phyloP scores from a whole-genome alignment of 2,113 vertebrate genomes.

The Peromyscus polionotus region DNA sequence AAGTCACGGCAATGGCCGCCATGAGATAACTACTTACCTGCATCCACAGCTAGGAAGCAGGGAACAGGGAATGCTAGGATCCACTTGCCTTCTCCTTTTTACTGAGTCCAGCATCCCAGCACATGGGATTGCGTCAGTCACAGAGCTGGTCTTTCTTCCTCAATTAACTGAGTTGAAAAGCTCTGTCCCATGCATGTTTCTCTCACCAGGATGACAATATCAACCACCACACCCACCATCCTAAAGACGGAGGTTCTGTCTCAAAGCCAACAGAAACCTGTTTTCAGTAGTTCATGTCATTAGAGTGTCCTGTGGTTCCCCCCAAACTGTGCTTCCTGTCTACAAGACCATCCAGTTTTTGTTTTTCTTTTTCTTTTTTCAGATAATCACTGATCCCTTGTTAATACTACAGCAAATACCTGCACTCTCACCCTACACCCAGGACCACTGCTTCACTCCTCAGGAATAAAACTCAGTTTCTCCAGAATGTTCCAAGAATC shows the following conservation, averaged over 20 bases:
- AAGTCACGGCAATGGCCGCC: background rate
- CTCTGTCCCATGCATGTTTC: background rate
- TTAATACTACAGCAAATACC: background rate
- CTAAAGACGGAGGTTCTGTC: background rate
- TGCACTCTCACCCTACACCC: background rate
- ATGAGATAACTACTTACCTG: background rate
- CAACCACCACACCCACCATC: background rate
- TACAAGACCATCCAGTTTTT: background rate
- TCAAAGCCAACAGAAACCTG: conserved; percentile 4
- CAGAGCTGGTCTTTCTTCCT: background rate
- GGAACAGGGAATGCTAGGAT: background rate
- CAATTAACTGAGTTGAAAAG: background rate
- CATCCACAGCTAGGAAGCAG: background rate
- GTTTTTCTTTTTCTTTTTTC: background rate
- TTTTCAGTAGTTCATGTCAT: conserved; percentile 6
- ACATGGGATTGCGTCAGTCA: background rate
- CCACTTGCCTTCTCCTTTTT: background rate
- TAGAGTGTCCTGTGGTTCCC: background rate
- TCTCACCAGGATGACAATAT: background rate
- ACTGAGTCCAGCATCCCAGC: background rate
- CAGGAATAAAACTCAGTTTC: background rate
- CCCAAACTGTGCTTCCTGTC: background rate
- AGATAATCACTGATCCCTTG: background rate
- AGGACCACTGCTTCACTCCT: background rate
- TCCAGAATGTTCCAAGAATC: conserved; percentile 24